Evolutionary conservation across 2,113 vertebrate genomes (phyloP), one percentile per base, ranked within the genome.

Genomic region (Gallinago paraguaiae): DNA sequence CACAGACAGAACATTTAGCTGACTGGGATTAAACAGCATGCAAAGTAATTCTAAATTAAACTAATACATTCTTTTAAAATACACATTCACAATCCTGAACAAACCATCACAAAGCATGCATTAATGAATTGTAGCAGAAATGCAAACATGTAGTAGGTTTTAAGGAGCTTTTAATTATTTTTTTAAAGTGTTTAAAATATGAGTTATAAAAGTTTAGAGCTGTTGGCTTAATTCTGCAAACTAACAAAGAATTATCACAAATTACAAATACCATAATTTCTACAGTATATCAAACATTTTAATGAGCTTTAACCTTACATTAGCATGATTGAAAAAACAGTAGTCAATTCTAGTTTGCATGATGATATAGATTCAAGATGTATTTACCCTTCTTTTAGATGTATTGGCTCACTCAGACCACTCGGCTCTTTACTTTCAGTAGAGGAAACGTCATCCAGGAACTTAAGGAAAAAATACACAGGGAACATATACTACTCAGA

Each of bases 391-490:
- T 99, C 99, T 98, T 99, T 99, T n/a, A 99, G 98, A 85, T 99
- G 98, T 27, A 99, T 98, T 10, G 98, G 98, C 30, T 99, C 98
- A 68, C 99, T 99, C 33, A 99, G 96, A 56, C 98, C 98, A 86
- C 98, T 99, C 84, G 99, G 98, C 90, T 98, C 99, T 93, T 99
- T 99, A 95, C 97, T 99, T 97, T 99, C 98, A 24, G 99, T 99
- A 63, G 99, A 99, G 65, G 99, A 99, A 97, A 99, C 99, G 97
- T 99, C 99, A 97, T 99, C 99, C 74, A 99, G 98, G 97, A 99
- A 99, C 99, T 99, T 93, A 88, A 95, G 57, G 37, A 82, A 92
- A 92, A 97, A 93, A 90, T 6, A 43, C 13, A 88, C 19, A 70
- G 11, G 5, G 59, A 95, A 93, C 35, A 74, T 4, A 78, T 83